These are phyloP conservation scores for Pyralis farinalis DNA, from an alignment of 2,888 invertebrate species.

Conservation along the genomic window DNA sequence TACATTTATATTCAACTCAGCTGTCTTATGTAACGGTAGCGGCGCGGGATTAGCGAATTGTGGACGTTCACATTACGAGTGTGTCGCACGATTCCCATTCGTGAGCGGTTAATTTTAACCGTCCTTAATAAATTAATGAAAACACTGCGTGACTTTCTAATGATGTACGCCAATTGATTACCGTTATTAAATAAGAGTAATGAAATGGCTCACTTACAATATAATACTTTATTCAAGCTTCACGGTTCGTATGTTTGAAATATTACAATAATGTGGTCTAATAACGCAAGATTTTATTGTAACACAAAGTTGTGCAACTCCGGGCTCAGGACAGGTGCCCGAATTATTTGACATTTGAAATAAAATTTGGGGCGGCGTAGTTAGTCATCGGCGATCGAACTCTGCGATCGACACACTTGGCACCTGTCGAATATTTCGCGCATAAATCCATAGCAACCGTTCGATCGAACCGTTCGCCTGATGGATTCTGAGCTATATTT, in stretches of 20 bases:
- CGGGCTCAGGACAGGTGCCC: conserved; percentile 54
- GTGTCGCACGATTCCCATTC: conserved; percentile 58
- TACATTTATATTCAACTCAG: conserved; percentile 81
- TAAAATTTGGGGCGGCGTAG: conserved; percentile 78
- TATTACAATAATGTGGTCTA: conserved; percentile 4
- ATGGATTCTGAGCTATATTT: conserved; percentile 79
- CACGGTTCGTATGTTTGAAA: conserved; percentile 4
- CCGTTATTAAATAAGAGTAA: conserved; percentile 41
- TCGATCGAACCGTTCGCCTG: conserved; percentile 66
- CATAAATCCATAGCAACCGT: conserved; percentile 78
- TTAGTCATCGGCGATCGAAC: conserved; percentile 78
- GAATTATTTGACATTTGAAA: conserved; percentile 80
- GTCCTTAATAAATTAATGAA: conserved; percentile 63
- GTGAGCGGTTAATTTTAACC: conserved; percentile 61
- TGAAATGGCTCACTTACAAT: conserved; percentile 16
- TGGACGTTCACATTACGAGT: conserved; percentile 70
- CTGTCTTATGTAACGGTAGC: conserved; percentile 81
- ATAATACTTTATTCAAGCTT: not conserved
- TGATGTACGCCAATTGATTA: conserved; percentile 46
- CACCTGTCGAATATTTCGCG: conserved; percentile 80
- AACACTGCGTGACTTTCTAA: conserved; percentile 61
- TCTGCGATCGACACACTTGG: conserved; percentile 80
- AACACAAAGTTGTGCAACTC: conserved; percentile 14
- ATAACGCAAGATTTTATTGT: conserved; percentile 1
- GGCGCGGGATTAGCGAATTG: conserved; percentile 78